These are phyloP conservation scores for Antheraea pernyi DNA, from an alignment of 1,140 invertebrate genomes.

Conservation along the genomic window DNA sequence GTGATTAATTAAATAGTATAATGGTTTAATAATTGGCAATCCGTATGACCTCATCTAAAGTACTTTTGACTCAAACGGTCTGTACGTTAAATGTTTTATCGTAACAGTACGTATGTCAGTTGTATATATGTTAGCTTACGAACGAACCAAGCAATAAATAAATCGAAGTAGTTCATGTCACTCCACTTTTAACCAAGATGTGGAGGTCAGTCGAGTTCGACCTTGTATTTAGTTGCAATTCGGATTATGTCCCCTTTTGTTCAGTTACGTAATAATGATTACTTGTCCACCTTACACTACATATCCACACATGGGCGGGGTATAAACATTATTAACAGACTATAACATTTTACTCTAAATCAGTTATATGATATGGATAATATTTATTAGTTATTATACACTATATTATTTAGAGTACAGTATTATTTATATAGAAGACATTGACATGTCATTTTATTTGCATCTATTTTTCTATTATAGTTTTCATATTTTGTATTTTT, in stretches of 20 bases:
- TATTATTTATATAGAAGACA: not conserved
- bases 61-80: not conserved
- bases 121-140: not conserved
- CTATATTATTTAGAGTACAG: not conserved
- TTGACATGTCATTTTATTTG: no score
- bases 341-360: constrained; percentile 4
- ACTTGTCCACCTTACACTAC: constrained; percentile 30
- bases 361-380: not conserved
- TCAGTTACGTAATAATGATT: constrained; percentile 30
- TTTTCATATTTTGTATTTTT: no score
- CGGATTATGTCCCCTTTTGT: constrained; percentile 33
- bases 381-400: not conserved
- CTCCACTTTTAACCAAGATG: constrained; percentile 23
- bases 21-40: constrained; percentile 1
- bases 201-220: constrained; percentile 19
- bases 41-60: constrained; percentile 8
- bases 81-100: constrained; percentile 10
- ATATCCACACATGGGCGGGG: constrained; percentile 21
- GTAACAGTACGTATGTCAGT: constrained; percentile 8
- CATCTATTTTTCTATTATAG: no score
- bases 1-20: not conserved
- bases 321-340: constrained; percentile 8
- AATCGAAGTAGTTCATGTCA: constrained; percentile 27
- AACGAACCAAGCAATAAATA: constrained; percentile 18
- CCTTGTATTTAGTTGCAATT: constrained; percentile 29